Evolutionary conservation across 2,888 invertebrate genomes (phyloP), one percentile per base, ranked within the genome.

Genomic region (Mesoligia furuncula): DNA sequence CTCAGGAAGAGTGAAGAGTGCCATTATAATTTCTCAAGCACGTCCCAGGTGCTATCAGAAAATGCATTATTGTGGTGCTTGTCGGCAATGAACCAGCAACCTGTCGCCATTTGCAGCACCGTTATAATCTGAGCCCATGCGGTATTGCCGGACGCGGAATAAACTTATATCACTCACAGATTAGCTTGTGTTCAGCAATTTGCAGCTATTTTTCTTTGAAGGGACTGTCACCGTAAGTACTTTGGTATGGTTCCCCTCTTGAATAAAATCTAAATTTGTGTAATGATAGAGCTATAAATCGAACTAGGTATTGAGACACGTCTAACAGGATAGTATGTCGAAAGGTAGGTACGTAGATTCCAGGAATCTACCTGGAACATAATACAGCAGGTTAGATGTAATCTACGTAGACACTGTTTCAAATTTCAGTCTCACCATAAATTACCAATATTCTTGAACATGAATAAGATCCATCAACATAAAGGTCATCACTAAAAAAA

Each of bases 21-120:
- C 54, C 39, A 54, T 65, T 61, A 75, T 68, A 85, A 62, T 71
- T 80, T 72, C 57, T 79, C 51, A 27, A 62, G 61, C 69, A 67
- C 17, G 57, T 27, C 48, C 2, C 66, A 54, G 75, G 54, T 57
- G 64, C 73, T 67, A 81, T 73, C 36, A 76, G 81, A 81, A 81
- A 73, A 76, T 76, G 69, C 64, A 77, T 82, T 83, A 83, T 85
- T 83, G 73, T 76, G 54, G 65, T 69, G 36, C 66, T 81, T 67
- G 82, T 70, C 39, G 39, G 61, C 72, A 65, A 69, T 77, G 71
- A 71, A 69, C 77, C 65, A 72, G 77, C 61, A 69, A 74, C 71
- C 65, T 72, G 77, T 64, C 71, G 67, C 78, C 64, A 81, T 77
- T 85, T 77, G 65, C 48, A 45, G 68, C 66, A 51, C 82, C 85